Conservation (phyloP, 2,113 vertebrate species). For the Agapornis roseicollis region DNA sequence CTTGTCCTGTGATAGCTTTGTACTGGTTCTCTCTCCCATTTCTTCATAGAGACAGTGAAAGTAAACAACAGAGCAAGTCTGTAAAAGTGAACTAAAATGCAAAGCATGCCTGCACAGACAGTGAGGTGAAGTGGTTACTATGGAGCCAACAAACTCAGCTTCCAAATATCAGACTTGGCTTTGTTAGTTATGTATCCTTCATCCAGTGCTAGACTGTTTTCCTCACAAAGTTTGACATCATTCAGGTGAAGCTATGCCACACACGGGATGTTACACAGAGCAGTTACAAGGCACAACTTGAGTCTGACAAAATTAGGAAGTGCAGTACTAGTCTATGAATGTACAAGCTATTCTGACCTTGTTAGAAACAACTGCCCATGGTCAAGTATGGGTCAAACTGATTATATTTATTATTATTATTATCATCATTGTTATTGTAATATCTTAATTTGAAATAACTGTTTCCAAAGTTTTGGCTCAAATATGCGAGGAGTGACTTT, state of each 20-base stretch:
- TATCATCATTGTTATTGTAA: background rate
- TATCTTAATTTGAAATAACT: background rate
- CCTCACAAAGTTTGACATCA: background rate
- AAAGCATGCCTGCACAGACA: slow-evolving; percentile 74
- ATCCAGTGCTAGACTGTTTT: background rate
- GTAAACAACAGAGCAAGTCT: slow-evolving; percentile 52
- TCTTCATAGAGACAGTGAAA: slow-evolving; percentile 17
- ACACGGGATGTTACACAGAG: background rate
- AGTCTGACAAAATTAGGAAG: background rate
- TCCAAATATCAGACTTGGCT: slow-evolving; percentile 72
- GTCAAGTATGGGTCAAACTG: background rate
- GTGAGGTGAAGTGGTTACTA: slow-evolving; percentile 77
- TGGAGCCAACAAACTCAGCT: slow-evolving; percentile 71
- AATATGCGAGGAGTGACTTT: background rate
- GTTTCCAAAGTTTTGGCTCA: background rate
- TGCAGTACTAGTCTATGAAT: background rate
- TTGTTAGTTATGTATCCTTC: slow-evolving; percentile 35
- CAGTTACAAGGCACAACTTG: background rate
- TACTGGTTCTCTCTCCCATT: background rate
- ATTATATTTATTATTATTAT: background rate
- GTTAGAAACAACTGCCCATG: background rate
- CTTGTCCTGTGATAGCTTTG: background rate
- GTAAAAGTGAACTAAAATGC: slow-evolving; percentile 71
- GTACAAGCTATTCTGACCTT: background rate
- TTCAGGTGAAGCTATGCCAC: background rate